These are phyloP conservation scores for Ia io DNA, from an alignment of 2,113 vertebrate species.

Conservation along the genomic window DNA sequence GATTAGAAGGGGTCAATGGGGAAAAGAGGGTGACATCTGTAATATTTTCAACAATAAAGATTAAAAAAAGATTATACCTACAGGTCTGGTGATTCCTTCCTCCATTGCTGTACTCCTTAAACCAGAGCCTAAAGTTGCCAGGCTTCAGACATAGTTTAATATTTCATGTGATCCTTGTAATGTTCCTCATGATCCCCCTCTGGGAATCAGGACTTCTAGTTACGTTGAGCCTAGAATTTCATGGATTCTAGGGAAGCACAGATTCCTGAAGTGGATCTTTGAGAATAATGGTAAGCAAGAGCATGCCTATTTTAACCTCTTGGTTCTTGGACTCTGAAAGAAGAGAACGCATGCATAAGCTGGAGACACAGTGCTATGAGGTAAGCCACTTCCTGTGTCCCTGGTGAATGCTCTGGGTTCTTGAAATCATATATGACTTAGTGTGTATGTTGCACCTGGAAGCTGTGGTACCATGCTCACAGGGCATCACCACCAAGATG, in stretches of 20 bases:
- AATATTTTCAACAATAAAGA: too few relatives aligned
- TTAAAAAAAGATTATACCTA: background rate
- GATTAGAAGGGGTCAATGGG: too few relatives aligned
- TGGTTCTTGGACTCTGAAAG: background rate
- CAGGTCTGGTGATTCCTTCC: background rate
- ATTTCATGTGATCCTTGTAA: background rate
- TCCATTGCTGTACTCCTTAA: background rate
- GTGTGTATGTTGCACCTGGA: background rate
- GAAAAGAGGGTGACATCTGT: too few relatives aligned
- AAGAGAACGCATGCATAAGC: background rate
- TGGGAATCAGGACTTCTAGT: background rate
- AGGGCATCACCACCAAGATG: background rate
- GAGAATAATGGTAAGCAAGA: background rate
- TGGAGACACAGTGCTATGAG: background rate
- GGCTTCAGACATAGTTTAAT: background rate
- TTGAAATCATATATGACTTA: background rate
- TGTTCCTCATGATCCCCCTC: background rate
- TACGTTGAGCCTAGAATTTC: background rate
- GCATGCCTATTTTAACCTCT: background rate
- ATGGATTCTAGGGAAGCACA: background rate
- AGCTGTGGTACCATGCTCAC: background rate
- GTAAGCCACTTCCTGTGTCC: conserved; percentile 53
- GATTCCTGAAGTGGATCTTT: background rate
- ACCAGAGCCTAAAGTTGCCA: background rate
- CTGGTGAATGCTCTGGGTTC: background rate